phyloP scores from a whole-genome alignment of 2,797 vertebrate species.

The Holocentrus rufus region DNA sequence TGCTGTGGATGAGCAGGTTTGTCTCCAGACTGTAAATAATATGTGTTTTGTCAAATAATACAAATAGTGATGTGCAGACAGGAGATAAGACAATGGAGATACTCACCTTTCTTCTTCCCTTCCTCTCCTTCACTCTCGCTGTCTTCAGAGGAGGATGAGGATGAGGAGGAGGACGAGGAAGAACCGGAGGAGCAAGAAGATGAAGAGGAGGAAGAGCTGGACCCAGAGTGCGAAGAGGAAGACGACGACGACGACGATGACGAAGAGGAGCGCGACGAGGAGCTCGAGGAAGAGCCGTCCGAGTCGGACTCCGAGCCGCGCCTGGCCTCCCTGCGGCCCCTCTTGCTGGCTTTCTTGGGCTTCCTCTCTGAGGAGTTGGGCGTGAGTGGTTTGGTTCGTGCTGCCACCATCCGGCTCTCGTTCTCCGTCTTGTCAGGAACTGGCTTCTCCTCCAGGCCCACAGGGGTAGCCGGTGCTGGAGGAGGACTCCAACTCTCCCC shows the following conservation, averaged over 20 bases:
- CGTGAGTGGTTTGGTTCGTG: constrained; percentile 94
- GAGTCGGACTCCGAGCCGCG: constrained; percentile 88
- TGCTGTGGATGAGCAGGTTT: no score
- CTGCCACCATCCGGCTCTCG: constrained; percentile 93
- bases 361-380: constrained; percentile 94
- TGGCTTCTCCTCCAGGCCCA: constrained; percentile 82
- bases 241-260: constrained; percentile 95
- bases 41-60: no score
- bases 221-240: constrained; percentile 93
- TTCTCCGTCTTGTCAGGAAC: constrained; percentile 77
- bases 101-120: constrained; percentile 89
- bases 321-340: constrained; percentile 86
- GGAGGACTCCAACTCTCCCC: constrained; percentile 83
- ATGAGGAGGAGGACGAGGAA: constrained; percentile 91
- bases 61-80: background rate
- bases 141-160: constrained; percentile 91
- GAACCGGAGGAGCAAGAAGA: constrained; percentile 97
- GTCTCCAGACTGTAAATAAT: no score
- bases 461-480: constrained; percentile 73
- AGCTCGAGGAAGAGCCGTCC: constrained; percentile 90
- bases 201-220: constrained; percentile 92
- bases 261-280: constrained; percentile 93
- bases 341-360: constrained; percentile 90
- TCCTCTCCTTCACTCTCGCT: constrained; percentile 92
- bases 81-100: background rate